These are phyloP conservation scores for Sylvietta virens DNA, from an alignment of 2,113 vertebrate genomes.

Conservation along the genomic window DNA sequence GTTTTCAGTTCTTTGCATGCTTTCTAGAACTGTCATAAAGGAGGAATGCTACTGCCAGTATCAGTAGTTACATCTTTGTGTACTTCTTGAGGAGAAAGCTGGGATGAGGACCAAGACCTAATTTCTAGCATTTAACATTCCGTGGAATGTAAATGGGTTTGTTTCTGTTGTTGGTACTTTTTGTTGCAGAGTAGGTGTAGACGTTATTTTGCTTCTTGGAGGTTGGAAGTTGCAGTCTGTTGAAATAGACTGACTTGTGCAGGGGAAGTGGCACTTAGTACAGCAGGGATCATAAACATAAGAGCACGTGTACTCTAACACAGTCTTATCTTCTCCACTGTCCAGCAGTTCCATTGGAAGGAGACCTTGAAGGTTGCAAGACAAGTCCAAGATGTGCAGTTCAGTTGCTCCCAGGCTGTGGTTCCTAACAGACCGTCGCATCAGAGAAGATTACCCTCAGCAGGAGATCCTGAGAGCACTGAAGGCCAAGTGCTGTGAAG, in stretches of 20 bases:
- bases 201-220: background rate
- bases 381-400: constrained; percentile 78
- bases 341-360: constrained; percentile 39
- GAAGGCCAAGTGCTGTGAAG: constrained; percentile 80
- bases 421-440: constrained; percentile 83
- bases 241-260: background rate
- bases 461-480: constrained; percentile 78
- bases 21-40: background rate
- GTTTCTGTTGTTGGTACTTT: background rate
- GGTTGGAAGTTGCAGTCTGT: background rate
- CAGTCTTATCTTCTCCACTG: constrained; percentile 36
- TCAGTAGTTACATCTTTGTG: background rate
- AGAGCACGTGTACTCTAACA: background rate
- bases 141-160: background rate
- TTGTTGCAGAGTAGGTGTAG: background rate
- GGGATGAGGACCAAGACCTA: background rate
- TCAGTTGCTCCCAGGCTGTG: constrained; percentile 76
- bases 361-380: constrained; percentile 37
- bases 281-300: background rate
- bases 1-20: background rate
- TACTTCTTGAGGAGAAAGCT: background rate
- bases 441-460: constrained; percentile 81
- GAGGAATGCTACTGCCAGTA: background rate
- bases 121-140: background rate
- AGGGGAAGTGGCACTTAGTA: background rate